Conservation (phyloP, 2,888 invertebrate genomes). For the Drosophila melanosoma region DNA sequence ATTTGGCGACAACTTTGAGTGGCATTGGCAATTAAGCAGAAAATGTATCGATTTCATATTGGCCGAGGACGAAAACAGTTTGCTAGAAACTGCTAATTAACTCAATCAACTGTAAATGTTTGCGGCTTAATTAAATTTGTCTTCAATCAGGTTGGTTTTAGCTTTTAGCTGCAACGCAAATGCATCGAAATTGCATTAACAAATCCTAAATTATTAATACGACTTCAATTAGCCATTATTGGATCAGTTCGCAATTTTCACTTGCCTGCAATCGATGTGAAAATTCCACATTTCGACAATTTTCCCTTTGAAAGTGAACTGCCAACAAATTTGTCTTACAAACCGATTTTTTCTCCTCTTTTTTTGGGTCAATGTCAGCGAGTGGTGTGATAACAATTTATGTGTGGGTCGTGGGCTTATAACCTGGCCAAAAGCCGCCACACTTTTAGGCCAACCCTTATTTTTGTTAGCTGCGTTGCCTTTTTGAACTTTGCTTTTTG, state of each 20-base stretch:
- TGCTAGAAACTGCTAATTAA: conserved; percentile 44
- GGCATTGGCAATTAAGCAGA: conserved; percentile 49
- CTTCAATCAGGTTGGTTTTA: conserved; percentile 21
- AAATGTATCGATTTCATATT: conserved; percentile 27
- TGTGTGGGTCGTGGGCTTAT: conserved; percentile 23
- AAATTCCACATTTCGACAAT: conserved; percentile 19
- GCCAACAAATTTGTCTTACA: conserved; percentile 30
- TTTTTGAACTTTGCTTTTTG: conserved; percentile 31
- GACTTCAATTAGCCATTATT: conserved; percentile 15
- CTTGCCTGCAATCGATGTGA: conserved; percentile 12
- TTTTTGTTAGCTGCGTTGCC: conserved; percentile 26
- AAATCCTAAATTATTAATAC: conserved; percentile 26
- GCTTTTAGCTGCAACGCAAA: conserved; percentile 32
- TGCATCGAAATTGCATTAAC: conserved; percentile 25
- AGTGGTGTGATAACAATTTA: conserved; percentile 53
- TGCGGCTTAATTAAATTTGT: conserved; percentile 52
- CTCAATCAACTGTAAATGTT: conserved; percentile 13
- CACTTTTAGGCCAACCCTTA: conserved; percentile 11
- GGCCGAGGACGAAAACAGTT: neutral
- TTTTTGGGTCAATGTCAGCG: conserved; percentile 54
- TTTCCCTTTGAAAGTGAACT: neutral
- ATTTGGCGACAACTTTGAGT: conserved; percentile 53
- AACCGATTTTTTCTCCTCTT: conserved; percentile 1
- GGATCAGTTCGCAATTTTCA: conserved; percentile 11
- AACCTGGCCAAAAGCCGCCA: conserved; percentile 1